Conservation (phyloP, 1,140 invertebrate genomes). For the Batillaria attramentaria region DNA sequence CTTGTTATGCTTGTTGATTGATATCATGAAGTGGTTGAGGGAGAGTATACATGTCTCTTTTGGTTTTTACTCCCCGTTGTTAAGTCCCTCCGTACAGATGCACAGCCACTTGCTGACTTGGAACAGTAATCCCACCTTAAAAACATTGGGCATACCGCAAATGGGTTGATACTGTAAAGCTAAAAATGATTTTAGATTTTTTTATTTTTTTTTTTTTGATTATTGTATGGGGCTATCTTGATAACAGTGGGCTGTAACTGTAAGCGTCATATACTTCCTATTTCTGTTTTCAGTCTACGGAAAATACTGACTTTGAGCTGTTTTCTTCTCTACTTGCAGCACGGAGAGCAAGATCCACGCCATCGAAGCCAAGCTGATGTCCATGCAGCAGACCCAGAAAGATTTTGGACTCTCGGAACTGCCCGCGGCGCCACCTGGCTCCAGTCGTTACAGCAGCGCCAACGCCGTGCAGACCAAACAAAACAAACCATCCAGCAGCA, state of each 20-base stretch:
- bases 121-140: no score
- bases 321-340: slow-evolving; percentile 45
- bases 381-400: slow-evolving; percentile 52
- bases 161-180: no score
- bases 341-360: slow-evolving; percentile 55
- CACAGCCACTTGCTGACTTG: no score
- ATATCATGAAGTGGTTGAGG: no score
- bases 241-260: not conserved
- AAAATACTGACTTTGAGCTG: not conserved
- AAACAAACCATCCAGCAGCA: not conserved
- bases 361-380: slow-evolving; percentile 59
- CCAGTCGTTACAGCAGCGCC: slow-evolving; percentile 44
- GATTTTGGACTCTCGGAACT: slow-evolving; percentile 43
- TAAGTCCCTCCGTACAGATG: no score
- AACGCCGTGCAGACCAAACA: not conserved
- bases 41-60: no score
- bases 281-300: not conserved
- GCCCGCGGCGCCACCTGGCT: slow-evolving; percentile 47
- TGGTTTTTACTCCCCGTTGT: no score
- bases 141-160: no score
- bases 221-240: no score
- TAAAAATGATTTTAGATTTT: no score
- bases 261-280: not conserved
- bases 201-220: no score
- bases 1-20: no score